These are phyloP conservation scores for Meiosimyza platycephala DNA, from an alignment of 2,888 invertebrate species.

Conservation along the genomic window DNA sequence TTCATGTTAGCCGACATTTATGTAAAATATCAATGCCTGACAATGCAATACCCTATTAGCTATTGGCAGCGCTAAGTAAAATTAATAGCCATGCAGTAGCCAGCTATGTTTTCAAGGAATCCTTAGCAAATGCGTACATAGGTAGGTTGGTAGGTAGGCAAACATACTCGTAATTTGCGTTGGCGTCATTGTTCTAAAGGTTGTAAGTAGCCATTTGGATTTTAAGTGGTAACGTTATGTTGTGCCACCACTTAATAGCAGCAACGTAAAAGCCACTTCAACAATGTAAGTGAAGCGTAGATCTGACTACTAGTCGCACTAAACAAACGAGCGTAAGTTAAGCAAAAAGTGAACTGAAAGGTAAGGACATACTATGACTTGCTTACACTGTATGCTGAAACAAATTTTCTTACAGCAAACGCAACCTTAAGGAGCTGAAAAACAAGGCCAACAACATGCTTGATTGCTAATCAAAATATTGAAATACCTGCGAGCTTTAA, in stretches of 20 bases:
- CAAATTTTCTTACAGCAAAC: neutral
- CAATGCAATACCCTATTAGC: neutral
- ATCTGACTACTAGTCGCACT: neutral
- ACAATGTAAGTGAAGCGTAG: neutral
- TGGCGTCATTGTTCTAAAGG: slow-evolving; percentile 33
- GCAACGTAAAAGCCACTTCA: neutral
- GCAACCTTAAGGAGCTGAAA: neutral
- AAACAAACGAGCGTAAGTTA: neutral
- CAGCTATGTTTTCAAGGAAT: slow-evolving; percentile 7
- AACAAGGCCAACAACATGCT: slow-evolving; percentile 1
- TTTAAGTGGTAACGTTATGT: neutral
- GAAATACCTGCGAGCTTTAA: slow-evolving; percentile 29
- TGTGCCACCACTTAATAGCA: slow-evolving; percentile 7
- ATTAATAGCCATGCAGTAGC: neutral
- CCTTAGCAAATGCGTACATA: neutral
- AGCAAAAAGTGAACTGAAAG: neutral
- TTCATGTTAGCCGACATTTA: neutral
- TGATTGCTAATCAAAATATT: slow-evolving; percentile 37
- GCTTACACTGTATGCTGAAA: neutral
- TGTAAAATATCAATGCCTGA: neutral
- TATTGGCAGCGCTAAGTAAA: neutral
- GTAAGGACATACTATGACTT: neutral
- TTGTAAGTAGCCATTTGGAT: slow-evolving; percentile 4
- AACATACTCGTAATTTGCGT: slow-evolving; percentile 24
- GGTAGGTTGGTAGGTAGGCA: neutral